phyloP scores from a whole-genome alignment of 1,140 invertebrate genomes.

The Apolygus lucorum region DNA sequence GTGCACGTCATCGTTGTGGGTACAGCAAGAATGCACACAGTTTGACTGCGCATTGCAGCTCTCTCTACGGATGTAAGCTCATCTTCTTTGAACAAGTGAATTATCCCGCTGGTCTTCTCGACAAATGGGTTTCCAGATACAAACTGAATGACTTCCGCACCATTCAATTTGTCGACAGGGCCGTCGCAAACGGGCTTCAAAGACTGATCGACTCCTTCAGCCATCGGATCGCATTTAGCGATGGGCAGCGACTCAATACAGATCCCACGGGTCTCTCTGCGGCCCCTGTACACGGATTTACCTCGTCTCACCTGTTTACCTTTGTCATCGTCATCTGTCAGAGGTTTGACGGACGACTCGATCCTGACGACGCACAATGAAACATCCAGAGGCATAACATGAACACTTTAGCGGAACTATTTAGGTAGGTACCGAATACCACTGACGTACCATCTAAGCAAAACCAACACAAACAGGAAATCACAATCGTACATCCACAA shows the following conservation, averaged over 20 bases:
- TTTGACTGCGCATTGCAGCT: conserved; percentile 61
- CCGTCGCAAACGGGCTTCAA: conserved; percentile 26
- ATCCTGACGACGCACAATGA: conserved; percentile 24
- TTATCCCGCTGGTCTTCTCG: conserved; percentile 90
- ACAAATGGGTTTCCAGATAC: conserved; percentile 94
- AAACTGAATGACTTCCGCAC: conserved; percentile 53
- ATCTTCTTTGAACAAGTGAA: conserved; percentile 95
- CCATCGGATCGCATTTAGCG: conserved; percentile 37
- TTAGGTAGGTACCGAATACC: not conserved
- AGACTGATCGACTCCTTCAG: conserved; percentile 23
- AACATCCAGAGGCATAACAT: conserved; percentile 18
- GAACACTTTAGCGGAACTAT: no score
- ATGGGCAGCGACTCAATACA: conserved; percentile 52
- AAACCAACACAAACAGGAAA: not conserved
- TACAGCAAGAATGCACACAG: conserved; percentile 85
- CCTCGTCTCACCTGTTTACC: conserved; percentile 10
- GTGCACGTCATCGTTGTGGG: conserved; percentile 87
- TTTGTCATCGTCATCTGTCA: not conserved
- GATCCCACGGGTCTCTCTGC: conserved; percentile 50
- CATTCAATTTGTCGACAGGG: conserved; percentile 40
- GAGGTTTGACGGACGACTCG: conserved; percentile 10
- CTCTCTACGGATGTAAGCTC: conserved; percentile 44
- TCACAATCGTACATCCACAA: not conserved
- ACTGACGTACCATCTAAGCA: not conserved
- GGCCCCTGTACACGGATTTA: conserved; percentile 39